Evolutionary conservation across 2,888 invertebrate species (phyloP).

Genomic region (Cephus spinipes): DNA sequence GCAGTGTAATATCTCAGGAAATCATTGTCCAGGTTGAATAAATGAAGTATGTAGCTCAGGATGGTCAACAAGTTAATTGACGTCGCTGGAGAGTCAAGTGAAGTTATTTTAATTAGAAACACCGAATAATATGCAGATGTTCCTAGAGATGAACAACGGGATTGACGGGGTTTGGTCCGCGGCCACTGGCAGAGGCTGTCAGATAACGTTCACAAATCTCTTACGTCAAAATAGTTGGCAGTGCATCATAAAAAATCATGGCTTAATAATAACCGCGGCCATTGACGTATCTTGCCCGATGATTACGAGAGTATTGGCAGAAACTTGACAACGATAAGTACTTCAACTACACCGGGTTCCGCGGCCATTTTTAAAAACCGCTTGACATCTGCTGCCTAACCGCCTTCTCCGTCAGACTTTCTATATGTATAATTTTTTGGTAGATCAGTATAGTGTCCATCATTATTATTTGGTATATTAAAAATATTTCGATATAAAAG

Average conservation of each 20-base stretch:
- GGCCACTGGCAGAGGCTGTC: not conserved
- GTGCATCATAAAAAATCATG: conserved; percentile 33
- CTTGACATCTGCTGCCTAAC: not conserved
- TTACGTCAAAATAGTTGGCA: conserved; percentile 55
- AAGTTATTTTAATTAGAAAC: not conserved
- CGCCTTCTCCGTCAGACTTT: not conserved
- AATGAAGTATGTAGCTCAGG: not conserved
- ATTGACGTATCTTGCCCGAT: conserved; percentile 42
- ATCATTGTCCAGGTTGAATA: not conserved
- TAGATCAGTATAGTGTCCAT: not conserved
- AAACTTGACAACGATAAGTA: not conserved
- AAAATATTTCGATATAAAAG: not conserved
- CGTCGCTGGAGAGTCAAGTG: not conserved
- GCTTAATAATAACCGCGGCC: conserved; percentile 50
- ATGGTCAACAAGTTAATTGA: not conserved
- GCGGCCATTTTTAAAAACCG: conserved; percentile 7
- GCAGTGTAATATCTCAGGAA: not conserved
- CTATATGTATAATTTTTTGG: not conserved
- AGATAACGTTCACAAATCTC: conserved; percentile 30
- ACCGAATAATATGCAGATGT: not conserved
- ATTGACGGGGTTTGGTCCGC: not conserved
- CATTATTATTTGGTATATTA: not conserved
- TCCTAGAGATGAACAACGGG: not conserved
- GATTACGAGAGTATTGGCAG: not conserved
- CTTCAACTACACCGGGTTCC: not conserved